phyloP scores from a whole-genome alignment of 2,113 vertebrate species.

The Caranx melampygus region DNA sequence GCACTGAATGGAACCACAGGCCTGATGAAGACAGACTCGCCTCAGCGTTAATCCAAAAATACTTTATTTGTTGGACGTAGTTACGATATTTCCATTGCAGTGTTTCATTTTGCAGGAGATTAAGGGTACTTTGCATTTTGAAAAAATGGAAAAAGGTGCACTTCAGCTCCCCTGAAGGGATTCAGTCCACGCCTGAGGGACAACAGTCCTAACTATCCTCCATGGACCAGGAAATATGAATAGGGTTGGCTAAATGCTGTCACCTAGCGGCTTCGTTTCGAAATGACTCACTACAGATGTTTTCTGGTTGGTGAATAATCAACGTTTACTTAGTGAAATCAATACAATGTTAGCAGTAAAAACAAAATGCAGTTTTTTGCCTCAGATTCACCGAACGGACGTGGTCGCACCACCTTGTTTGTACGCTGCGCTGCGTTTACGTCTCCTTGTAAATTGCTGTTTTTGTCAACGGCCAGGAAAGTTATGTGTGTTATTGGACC shows the following conservation, averaged over 20 bases:
- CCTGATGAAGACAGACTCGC: too few species aligned
- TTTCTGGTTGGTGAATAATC: background rate
- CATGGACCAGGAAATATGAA: background rate
- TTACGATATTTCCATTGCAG: too few species aligned
- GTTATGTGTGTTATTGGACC: background rate
- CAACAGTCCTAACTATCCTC: background rate
- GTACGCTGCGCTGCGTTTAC: background rate
- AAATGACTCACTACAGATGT: constrained; percentile 16
- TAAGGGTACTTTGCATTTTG: too few species aligned
- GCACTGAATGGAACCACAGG: too few species aligned
- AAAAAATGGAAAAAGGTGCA: too few species aligned
- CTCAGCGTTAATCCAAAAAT: too few species aligned
- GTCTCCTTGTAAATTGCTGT: background rate
- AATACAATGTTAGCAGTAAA: background rate
- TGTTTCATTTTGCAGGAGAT: too few species aligned
- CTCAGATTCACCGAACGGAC: background rate
- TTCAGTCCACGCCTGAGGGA: background rate
- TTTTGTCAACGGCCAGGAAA: background rate
- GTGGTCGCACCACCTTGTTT: background rate
- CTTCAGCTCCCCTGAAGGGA: background rate
- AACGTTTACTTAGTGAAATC: background rate
- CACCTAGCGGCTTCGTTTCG: constrained; percentile 38
- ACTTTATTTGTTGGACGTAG: too few species aligned
- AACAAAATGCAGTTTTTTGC: background rate
- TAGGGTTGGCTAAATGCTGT: constrained; percentile 18